Conservation (phyloP, 2,113 vertebrate species). For the Lophochroa leadbeateri region DNA sequence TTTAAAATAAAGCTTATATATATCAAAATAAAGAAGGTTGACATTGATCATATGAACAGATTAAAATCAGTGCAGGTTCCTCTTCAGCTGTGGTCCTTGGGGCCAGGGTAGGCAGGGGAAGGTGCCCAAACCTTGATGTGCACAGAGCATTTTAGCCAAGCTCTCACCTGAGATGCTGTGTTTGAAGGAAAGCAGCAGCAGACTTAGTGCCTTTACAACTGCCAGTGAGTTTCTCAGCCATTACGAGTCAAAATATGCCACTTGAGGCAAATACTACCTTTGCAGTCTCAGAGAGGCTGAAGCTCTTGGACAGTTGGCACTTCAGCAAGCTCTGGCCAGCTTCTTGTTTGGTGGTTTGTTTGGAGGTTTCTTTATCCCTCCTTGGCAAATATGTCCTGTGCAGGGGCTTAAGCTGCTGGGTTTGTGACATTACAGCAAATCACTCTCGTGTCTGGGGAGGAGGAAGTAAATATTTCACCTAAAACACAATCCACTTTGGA, state of each 20-base stretch:
- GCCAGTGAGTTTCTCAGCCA: neutral
- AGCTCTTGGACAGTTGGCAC: neutral
- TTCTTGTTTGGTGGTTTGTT: neutral
- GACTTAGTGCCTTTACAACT: neutral
- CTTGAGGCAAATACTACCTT: neutral
- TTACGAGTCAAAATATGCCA: neutral
- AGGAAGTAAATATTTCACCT: neutral
- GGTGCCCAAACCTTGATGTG: rapidly evolving
- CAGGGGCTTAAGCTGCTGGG: neutral
- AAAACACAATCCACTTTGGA: neutral
- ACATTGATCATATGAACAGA: neutral
- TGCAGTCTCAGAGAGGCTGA: neutral
- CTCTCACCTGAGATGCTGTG: neutral
- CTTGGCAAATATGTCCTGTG: neutral
- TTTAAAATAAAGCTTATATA: neutral
- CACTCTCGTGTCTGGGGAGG: neutral
- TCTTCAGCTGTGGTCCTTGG: neutral
- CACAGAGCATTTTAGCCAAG: neutral
- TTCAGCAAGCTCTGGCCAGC: neutral
- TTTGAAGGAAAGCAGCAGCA: neutral
- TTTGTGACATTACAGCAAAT: neutral
- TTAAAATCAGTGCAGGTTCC: neutral
- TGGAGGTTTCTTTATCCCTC: neutral
- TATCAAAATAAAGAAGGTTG: neutral
- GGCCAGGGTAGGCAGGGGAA: neutral